Conservation (phyloP, 2,888 invertebrate genomes). For the Drosophila meridionalis region DNA sequence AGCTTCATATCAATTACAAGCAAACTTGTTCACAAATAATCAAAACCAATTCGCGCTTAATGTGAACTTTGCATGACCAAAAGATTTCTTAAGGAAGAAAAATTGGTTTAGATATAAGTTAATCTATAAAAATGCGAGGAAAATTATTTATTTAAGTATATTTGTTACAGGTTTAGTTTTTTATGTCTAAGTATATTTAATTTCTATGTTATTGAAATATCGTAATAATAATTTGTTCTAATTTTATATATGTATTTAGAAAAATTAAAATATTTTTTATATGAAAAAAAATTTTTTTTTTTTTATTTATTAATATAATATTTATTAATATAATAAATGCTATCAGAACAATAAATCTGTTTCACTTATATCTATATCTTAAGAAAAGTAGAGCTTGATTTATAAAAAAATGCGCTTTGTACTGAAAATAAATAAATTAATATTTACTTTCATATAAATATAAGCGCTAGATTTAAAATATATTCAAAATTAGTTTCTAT, state of each 20-base stretch:
- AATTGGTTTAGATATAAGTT: not conserved
- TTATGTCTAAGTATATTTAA: too few species aligned
- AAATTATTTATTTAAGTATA: not conserved
- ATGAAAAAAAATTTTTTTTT: too few species aligned
- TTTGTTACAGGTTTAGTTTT: too few species aligned
- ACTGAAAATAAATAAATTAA: not conserved
- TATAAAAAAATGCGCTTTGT: not conserved
- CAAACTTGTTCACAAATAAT: slow-evolving; percentile 33
- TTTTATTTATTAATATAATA: too few species aligned
- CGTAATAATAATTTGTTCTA: too few species aligned
- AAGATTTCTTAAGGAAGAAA: not conserved
- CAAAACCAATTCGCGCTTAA: slow-evolving; percentile 23
- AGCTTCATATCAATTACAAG: slow-evolving; percentile 52
- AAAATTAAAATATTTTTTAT: too few species aligned
- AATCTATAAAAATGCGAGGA: not conserved
- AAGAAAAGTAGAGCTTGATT: too few species aligned
- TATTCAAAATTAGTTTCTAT: not conserved
- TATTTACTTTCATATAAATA: not conserved
- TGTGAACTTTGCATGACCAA: slow-evolving; percentile 21
- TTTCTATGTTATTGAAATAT: too few species aligned
- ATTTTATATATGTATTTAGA: too few species aligned
- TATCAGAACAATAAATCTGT: too few species aligned
- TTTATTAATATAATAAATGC: too few species aligned
- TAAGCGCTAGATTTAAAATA: not conserved
- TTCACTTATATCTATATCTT: too few species aligned